These are phyloP conservation scores for Natrix natrix DNA, from an alignment of 2,797 vertebrate species.

Conservation along the genomic window DNA sequence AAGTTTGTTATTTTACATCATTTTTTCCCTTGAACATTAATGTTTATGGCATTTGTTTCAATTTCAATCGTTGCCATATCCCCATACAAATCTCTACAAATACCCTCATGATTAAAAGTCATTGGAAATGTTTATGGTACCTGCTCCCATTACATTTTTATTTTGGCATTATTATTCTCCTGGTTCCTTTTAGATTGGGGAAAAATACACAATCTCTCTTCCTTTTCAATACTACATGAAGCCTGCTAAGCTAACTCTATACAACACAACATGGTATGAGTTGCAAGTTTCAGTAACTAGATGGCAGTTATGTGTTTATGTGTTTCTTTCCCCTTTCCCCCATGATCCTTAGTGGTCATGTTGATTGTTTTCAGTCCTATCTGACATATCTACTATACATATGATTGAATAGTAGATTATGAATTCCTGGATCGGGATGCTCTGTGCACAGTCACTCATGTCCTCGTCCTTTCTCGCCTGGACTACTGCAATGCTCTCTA, in stretches of 20 bases:
- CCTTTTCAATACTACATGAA: neutral
- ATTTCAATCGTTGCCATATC: neutral
- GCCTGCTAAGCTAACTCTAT: neutral
- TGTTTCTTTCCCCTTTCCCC: neutral
- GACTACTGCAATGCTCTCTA: too few relatives aligned
- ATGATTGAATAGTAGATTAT: neutral
- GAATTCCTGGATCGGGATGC: too few relatives aligned
- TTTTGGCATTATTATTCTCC: neutral
- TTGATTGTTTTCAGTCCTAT: neutral
- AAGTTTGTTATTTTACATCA: neutral
- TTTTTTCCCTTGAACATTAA: neutral
- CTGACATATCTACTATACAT: neutral
- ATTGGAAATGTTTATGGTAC: neutral
- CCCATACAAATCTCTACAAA: neutral
- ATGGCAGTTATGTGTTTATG: neutral
- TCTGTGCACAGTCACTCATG: too few relatives aligned
- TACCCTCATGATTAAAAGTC: neutral
- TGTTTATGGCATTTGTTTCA: neutral
- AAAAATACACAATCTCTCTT: neutral
- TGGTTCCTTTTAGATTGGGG: neutral
- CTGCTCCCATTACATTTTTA: neutral
- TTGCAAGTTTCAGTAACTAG: neutral
- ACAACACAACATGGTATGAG: neutral
- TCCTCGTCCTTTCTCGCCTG: too few relatives aligned
- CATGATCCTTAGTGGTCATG: neutral